These are phyloP conservation scores for Polyommatus iphigenia DNA, from an alignment of 2,888 invertebrate species.

Conservation along the genomic window DNA sequence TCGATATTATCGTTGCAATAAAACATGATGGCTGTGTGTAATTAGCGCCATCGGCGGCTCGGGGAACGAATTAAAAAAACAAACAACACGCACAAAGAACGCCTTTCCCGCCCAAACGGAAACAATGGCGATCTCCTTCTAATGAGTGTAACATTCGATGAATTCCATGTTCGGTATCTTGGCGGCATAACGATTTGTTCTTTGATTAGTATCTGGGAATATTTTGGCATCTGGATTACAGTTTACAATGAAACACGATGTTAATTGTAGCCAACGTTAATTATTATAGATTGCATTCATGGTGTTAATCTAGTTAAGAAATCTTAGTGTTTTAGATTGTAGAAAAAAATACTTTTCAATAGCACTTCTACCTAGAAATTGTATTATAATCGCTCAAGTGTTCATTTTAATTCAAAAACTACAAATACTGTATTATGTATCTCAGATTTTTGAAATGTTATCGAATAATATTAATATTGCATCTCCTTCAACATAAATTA, in stretches of 20 bases:
- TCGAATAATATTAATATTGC: not conserved
- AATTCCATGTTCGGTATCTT: slow-evolving; percentile 56
- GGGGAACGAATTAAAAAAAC: slow-evolving; percentile 64
- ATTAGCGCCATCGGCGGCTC: slow-evolving; percentile 56
- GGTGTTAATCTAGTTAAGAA: not conserved
- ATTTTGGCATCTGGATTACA: slow-evolving; percentile 15
- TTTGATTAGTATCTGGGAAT: slow-evolving; percentile 30
- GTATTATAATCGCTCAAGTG: not conserved
- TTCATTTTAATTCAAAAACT: not conserved
- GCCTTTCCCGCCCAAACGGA: slow-evolving; percentile 59
- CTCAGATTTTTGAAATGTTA: too few species aligned
- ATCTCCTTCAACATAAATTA: not conserved
- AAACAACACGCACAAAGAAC: slow-evolving; percentile 69
- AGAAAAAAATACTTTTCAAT: too few species aligned
- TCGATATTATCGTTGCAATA: slow-evolving; percentile 17
- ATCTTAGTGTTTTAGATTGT: not conserved
- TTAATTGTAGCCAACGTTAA: not conserved
- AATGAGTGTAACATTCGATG: slow-evolving; percentile 69
- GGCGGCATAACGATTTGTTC: slow-evolving; percentile 49
- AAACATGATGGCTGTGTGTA: slow-evolving; percentile 43
- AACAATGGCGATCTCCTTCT: slow-evolving; percentile 66
- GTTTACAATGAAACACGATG: not conserved
- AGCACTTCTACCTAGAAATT: too few species aligned
- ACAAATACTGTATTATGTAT: not conserved
- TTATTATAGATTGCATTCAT: not conserved